Evolutionary conservation across 1,140 invertebrate genomes (phyloP).

Genomic region (Drosophila sproati): DNA sequence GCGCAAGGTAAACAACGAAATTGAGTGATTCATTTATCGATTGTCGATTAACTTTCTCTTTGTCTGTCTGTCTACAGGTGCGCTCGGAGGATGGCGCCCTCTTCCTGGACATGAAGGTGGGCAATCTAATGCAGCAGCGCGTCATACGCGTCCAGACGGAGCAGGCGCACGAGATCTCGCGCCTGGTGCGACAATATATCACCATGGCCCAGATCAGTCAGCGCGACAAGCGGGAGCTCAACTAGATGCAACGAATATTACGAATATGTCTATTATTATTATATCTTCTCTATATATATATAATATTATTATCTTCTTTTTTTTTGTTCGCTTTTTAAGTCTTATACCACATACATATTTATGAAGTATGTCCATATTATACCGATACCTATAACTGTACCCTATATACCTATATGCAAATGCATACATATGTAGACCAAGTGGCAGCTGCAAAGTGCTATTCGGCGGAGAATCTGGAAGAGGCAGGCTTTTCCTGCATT

Average conservation of each 20-base stretch:
- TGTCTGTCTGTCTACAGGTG: conserved; percentile 83
- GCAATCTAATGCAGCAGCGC: conserved; percentile 97
- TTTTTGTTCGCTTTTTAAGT: conserved; percentile 65
- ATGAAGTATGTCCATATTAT: background rate
- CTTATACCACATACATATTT: background rate
- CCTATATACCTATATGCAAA: too few species aligned
- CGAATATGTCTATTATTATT: conserved; percentile 36
- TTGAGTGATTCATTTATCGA: background rate
- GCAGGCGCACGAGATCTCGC: conserved; percentile 97
- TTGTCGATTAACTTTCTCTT: background rate
- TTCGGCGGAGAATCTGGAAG: too few species aligned
- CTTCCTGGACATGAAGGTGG: conserved; percentile 98
- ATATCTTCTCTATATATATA: conserved; percentile 14
- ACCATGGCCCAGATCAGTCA: conserved; percentile 91
- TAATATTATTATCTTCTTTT: conserved; percentile 40
- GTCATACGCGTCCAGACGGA: conserved; percentile 98
- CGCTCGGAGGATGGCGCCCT: conserved; percentile 95
- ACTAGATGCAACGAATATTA: conserved; percentile 64
- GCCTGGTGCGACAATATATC: conserved; percentile 98
- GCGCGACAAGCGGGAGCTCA: conserved; percentile 84
- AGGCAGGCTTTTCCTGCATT: too few species aligned
- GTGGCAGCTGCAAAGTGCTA: conserved; percentile 1
- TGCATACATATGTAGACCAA: conserved; percentile 6
- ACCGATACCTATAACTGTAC: conserved; percentile 11
- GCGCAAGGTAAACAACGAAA: conserved; percentile 89